Evolutionary conservation across 2,797 vertebrate species (phyloP), one percentile per base, ranked within the genome.

Genomic region (Gallinago stenura): DNA sequence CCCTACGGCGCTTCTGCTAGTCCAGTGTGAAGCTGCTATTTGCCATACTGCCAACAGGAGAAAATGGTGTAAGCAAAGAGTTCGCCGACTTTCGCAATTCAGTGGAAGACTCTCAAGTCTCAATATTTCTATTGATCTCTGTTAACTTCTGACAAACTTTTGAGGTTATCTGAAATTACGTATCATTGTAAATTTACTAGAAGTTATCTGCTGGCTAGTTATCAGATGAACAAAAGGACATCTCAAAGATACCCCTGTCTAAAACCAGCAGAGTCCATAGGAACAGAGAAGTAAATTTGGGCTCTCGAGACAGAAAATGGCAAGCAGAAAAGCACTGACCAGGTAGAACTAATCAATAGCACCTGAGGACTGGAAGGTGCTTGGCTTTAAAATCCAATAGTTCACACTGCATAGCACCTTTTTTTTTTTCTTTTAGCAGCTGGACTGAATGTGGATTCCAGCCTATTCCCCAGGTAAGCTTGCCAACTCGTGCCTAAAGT

Each of bases 281-380:
- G 28, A 85, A 71, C 2, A 8, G 77, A 89, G 12, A 56, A 60
- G 22, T 15, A 70, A 73, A 85, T 57, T 2, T 41, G 15, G 56
- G 33, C 12, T 84, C 87, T 33, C 0, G 1, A 68, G 37, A 66
- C 61, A 71, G 46, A 84, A 78, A 16, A 12, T 1, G 12, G 22
- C 33, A 71, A 75, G 56, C n/a, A 76, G 43, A 89, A 83, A 65
- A 85, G 53, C 60, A 60, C 22, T 39, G 69, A 28, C 15, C 2
- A 2, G 12, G n/a, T 14, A 64, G 54, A 77, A 33, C 24, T 54
- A n/a, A 68, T 8, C 0, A 0, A 1, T 46, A 78, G 33, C 37
- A n/a, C 13, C 39, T 70, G n/a, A 76, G 25, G 31, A 80, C 43
- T 33, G 58, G 30, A 78, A 54, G 11, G 43, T 15, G 33, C 24